Base-by-base conservation (phyloP, 2,888 invertebrate genomes). In the Dicranocentrus wangi region DNA sequence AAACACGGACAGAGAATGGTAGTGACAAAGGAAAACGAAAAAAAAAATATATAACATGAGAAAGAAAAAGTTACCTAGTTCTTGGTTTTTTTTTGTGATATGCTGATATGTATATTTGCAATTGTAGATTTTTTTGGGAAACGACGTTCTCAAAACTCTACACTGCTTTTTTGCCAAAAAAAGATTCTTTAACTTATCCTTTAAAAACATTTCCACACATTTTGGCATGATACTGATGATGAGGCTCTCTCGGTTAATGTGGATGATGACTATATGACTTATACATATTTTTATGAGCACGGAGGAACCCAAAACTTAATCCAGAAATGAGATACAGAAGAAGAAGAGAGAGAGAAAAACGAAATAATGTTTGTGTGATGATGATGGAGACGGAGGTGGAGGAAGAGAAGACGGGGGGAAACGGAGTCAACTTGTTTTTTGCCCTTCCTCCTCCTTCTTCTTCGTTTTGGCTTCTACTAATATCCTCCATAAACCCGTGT, bases 311-410 rank as follows among this genome's bases (percentile, higher is more conserved):
- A 55, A 65, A 19, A 58, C 19, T 76, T 76, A 76, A 76, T 76
- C 68, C 76, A 68, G n/a, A n/a, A n/a, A n/a, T n/a, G n/a, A n/a
- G n/a, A n/a, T n/a, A n/a, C n/a, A n/a, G n/a, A n/a, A n/a, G n/a
- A n/a, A n/a, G n/a, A n/a, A n/a, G 76, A 68, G 60, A 76, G 68
- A 63, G 58, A 69, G 66, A 75, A 23, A 65, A 66, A 66, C 47
- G 23, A 39, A 27, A n/a, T 25, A 27, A 27, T 23, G 23, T 32
- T n/a, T 32, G 58, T 27, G 25, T 25, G 27, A 32, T 3, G 5
- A 19, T 5, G 51, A 51, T 61, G 10, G 23, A 43, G 43, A 42
- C 42, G 10, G 15, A 21, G 19, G 19, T 15, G 23, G 58, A 58
- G 58, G 17, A 25, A 25, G 25, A 25, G 51, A n/a, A 63, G 19